Evolutionary conservation across 2,113 vertebrate species (phyloP).

Genomic region (Mesocricetus auratus): DNA sequence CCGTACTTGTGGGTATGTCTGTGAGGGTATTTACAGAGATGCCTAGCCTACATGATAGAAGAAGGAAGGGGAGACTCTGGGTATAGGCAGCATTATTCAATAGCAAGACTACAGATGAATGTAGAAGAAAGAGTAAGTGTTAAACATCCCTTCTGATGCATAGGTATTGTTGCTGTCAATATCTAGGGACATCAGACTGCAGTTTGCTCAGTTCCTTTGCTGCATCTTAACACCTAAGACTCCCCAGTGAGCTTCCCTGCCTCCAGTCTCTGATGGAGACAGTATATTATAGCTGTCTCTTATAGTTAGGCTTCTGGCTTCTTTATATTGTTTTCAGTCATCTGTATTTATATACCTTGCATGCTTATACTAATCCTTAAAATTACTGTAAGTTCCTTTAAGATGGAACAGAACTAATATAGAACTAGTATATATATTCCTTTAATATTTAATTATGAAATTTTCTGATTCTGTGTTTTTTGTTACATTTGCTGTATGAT

Average conservation of each 20-base stretch:
- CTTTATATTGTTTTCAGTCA: background rate
- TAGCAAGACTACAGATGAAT: background rate
- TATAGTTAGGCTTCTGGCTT: background rate
- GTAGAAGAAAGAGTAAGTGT: background rate
- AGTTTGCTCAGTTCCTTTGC: background rate
- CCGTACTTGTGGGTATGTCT: background rate
- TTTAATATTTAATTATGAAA: background rate
- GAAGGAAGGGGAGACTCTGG: background rate
- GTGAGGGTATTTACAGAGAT: background rate
- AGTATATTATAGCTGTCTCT: background rate
- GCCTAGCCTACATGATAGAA: too few species aligned
- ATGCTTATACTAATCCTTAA: background rate
- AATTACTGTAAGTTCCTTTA: background rate
- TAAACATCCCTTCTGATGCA: background rate
- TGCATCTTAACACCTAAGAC: too few species aligned
- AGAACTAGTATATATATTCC: background rate
- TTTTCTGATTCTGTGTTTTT: background rate
- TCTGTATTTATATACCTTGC: background rate
- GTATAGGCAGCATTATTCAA: background rate
- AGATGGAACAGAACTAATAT: background rate
- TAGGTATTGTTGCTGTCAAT: too few species aligned
- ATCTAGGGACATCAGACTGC: too few species aligned
- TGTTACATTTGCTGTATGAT: background rate
- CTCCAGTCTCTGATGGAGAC: background rate
- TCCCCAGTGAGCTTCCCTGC: background rate